Evolutionary conservation across 2,797 vertebrate genomes (phyloP), one percentile per base, ranked within the genome.

Genomic region (Menidia menidia): DNA sequence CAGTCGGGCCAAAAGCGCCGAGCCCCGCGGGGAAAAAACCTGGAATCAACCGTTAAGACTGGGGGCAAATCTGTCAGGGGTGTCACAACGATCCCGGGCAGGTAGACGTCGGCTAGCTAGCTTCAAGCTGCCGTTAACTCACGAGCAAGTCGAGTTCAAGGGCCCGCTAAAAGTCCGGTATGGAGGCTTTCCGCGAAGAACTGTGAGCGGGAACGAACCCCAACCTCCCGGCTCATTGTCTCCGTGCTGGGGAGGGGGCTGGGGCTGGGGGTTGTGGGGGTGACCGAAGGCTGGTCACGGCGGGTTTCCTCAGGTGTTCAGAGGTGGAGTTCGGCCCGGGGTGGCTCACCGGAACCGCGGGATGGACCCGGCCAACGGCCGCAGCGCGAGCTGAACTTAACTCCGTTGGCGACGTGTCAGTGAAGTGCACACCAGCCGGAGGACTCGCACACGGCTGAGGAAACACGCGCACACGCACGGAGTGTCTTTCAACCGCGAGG

Each of bases 41-140:
- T 2, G 56, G 53, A 59, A 25, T 0, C 56, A 31, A 6, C 54
- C 55, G 33, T 2, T 7, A 1, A 5, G 5, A 4, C 59, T 0
- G 64, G 35, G 10, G 52, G 10, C 16, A 0, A 35, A 39, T 39
- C 35, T 39, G 35, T 39, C 7, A 39, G 35, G 7, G 35, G 35
- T 5, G 73, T 65, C 50, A 2, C 71, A 57, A 75, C 64, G 64
- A 4, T 16, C 15, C 48, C 5, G 65, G 43, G 62, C 86, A 84
- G 83, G 83, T 87, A 81, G 2, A 65, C 64, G 59, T 62, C 35
- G 6, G 35, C 35, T 39, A 39, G 61, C 63, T 52, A 60, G 73
- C 77, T 64, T 59, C 35, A 73, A 43, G 35, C 35, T 39, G 6
- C 35, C 35, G 18, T 56, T 2, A 12, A 55, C 15, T 16, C 18